Evolutionary conservation across 2,797 vertebrate species (phyloP).

Genomic region (Myiothlypis coronata): DNA sequence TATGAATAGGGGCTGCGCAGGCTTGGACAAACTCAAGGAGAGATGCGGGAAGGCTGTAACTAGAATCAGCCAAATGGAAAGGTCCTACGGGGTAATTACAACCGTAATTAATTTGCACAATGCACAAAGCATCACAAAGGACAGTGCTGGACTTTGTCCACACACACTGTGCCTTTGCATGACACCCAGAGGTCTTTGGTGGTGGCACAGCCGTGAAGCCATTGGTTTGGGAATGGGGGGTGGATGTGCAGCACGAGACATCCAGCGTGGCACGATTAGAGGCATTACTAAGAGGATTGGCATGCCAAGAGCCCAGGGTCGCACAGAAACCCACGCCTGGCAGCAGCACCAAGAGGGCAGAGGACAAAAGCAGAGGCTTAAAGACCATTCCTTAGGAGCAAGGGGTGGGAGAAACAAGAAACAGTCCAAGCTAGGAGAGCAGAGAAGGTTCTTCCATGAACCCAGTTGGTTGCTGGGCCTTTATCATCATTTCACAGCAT

Average conservation of each 20-base stretch:
- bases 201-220: background rate
- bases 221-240: background rate
- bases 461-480: background rate
- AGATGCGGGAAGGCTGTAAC: background rate
- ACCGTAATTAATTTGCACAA: background rate
- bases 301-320: background rate
- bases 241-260: background rate
- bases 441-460: background rate
- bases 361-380: slow-evolving; percentile 21
- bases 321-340: background rate
- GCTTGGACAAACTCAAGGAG: background rate
- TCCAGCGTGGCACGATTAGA: background rate
- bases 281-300: background rate
- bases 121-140: slow-evolving; percentile 20
- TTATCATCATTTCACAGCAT: slow-evolving; percentile 13
- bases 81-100: background rate
- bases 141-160: background rate
- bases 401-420: background rate
- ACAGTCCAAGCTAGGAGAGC: background rate
- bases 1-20: background rate
- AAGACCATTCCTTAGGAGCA: background rate
- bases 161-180: background rate
- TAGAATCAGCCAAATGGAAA: slow-evolving; percentile 18
- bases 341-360: background rate
- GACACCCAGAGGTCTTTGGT: background rate